Conservation (phyloP, 2,113 vertebrate genomes). For the Nanorana parkeri region DNA sequence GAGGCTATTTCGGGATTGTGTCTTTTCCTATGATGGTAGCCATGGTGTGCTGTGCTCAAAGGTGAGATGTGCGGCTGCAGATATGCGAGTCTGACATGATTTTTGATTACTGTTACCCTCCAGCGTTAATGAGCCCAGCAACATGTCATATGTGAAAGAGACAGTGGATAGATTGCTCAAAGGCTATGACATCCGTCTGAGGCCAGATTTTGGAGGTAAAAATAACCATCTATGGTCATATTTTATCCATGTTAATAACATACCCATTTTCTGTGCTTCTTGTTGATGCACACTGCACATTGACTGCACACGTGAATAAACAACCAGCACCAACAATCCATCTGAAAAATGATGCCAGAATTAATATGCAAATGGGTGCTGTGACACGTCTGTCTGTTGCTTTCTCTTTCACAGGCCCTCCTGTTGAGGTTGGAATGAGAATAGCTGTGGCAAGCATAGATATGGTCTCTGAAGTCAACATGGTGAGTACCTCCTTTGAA, state of each 20-base stretch:
- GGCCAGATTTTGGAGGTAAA: slow-evolving; percentile 89
- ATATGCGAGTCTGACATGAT: background rate
- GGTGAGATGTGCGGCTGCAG: slow-evolving; percentile 72
- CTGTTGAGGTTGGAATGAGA: slow-evolving; percentile 91
- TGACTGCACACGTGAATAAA: background rate
- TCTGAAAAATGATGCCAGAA: background rate
- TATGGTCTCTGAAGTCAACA: slow-evolving; percentile 95
- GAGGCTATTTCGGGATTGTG: slow-evolving; percentile 71
- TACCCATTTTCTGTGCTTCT: background rate
- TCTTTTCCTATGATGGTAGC: slow-evolving; percentile 76
- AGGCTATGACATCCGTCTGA: slow-evolving; percentile 87
- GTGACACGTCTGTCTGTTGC: background rate
- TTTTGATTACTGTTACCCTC: background rate
- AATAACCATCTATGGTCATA: slow-evolving; percentile 32
- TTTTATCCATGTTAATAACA: background rate
- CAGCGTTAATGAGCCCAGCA: slow-evolving; percentile 83
- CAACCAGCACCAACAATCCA: background rate
- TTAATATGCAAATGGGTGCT: slow-evolving; percentile 13
- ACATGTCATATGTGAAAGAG: slow-evolving; percentile 89
- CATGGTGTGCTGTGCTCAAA: slow-evolving; percentile 81
- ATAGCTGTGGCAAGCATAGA: slow-evolving; percentile 93
- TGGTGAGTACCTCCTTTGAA: slow-evolving; percentile 81
- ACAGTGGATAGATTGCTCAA: slow-evolving; percentile 87
- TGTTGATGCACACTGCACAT: background rate
- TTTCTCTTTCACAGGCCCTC: slow-evolving; percentile 77